A percentile compares a stretch with the other conserved stretches of the same genome.
phyloP scores from a whole-genome alignment of 2,888 invertebrate genomes.

The Chirona hameri region DNA sequence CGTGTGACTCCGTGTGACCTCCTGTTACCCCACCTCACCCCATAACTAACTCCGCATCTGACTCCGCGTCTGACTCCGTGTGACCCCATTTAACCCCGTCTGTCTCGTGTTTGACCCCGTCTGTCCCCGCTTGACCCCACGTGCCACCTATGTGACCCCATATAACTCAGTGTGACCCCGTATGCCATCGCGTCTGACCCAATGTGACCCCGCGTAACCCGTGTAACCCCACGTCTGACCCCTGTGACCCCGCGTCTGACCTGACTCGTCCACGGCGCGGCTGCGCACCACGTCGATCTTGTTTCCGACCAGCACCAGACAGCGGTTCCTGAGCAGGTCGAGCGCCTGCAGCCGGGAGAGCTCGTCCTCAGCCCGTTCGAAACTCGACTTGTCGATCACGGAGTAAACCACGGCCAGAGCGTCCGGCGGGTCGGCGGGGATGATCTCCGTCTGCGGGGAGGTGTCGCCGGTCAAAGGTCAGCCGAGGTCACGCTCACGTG shows the following conservation, averaged over 20 bases:
- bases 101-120: neutral
- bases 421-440: constrained; percentile 66
- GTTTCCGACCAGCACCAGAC: constrained; percentile 47
- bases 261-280: constrained; percentile 45
- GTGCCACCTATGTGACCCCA: neutral
- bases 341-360: constrained; percentile 71
- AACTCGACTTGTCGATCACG: constrained; percentile 84
- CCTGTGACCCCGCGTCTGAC: constrained; percentile 41
- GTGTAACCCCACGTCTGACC: neutral
- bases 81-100: neutral
- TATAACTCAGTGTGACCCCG: no score
- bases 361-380: constrained; percentile 75
- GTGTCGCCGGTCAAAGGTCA: neutral
- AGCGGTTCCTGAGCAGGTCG: constrained; percentile 67
- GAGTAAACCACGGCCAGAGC: constrained; percentile 87
- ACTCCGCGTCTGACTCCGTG: no score
- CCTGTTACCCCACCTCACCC: no score
- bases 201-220: neutral
- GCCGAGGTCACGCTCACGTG: neutral
- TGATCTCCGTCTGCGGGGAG: constrained; percentile 65
- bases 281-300: constrained; percentile 48
- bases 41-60: neutral
- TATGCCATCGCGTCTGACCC: neutral
- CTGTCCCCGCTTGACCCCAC: neutral
- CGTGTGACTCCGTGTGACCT: no score